Conservation (phyloP, 2,113 vertebrate species). For the Myiozetetes cayanensis region DNA sequence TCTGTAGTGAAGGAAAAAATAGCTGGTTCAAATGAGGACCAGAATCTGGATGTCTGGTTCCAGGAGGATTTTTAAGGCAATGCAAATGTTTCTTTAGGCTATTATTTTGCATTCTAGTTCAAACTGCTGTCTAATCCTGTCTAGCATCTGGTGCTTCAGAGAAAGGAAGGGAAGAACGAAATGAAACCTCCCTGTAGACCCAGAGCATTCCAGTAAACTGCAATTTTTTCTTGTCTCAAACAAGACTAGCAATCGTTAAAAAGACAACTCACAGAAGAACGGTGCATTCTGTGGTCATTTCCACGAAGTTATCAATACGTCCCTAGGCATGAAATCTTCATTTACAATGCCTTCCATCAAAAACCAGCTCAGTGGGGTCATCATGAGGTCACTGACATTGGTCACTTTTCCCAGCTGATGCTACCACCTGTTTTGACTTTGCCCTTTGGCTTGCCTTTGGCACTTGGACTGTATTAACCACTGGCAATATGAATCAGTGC, state of each 20-base stretch:
- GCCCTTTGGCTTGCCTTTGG: conserved; percentile 57
- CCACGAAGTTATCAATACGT: neutral
- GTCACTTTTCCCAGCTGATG: conserved; percentile 17
- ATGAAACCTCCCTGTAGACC: conserved; percentile 19
- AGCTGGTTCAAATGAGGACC: conserved; percentile 1
- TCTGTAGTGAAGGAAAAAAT: neutral
- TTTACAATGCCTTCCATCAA: neutral
- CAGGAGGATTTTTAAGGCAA: conserved; percentile 10
- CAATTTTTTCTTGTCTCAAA: neutral
- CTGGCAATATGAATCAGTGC: neutral
- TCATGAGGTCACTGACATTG: neutral
- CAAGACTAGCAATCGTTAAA: conserved; percentile 17
- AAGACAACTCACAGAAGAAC: neutral
- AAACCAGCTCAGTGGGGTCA: neutral
- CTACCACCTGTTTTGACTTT: conserved; percentile 14
- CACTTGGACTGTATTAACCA: conserved; percentile 1
- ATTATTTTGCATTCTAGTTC: neutral
- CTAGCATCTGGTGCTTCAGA: conserved; percentile 31
- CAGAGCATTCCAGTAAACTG: neutral
- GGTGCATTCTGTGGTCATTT: neutral
- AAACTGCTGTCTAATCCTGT: conserved; percentile 30
- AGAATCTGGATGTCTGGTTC: neutral
- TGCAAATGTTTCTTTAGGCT: conserved; percentile 5
- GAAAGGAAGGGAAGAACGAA: conserved; percentile 2
- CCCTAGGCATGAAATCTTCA: neutral